Base-by-base conservation (phyloP, 35 echinoderm and acorn worm genomes). In the Ophiothrix spiculata region DNA sequence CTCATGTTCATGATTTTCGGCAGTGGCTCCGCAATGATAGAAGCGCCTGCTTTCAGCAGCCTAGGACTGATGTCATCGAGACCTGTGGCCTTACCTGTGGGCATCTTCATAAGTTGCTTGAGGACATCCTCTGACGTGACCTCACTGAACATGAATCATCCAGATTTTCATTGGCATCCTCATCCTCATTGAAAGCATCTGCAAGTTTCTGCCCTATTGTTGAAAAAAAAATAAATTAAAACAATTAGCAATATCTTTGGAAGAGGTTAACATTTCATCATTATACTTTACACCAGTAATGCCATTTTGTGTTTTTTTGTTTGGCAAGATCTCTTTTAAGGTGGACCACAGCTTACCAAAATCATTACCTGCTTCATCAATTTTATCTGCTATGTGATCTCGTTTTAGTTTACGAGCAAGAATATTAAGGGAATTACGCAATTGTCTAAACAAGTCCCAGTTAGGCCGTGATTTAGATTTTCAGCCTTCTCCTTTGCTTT, bases 1-100 rank as follows among this genome's bases (percentile, higher is more conserved):
- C 56, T 83, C 11, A 83, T 36, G 39, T 64, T 83, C 81, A 83
- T 83, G 32, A 83, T 74, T 45, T 42, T 35, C n/a, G 81, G 21
- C 3, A 83, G n/a, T 73, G 81, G 81, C 60, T 16, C 49, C 19
- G 81, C 81, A 64, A 83, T 49, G 6, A 63, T 17, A 63, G 31
- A 35, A 60, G 37, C 28, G 31, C 80, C 80, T 16, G 45, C 37
- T 56, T 82, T 82, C 31, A 82, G 33, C 80, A 82, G 31, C 45
- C 45, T 82, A 56, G 80, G 39, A 21, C 21, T 56, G 6, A 49
- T 82, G 31, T 56, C 17, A 56, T 82, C 80, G 2, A 82, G 80
- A 10, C 80, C 80, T 14, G 80, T 82, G 4, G 80, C 80, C 31
- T 82, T 82, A 31, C 28, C 38, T 46, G 38, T 56, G 32, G 32